A percentile compares a stretch with the other conserved stretches of the same genome.
These are phyloP conservation scores for Euphysa ruthae DNA, from an alignment of 30 jellyfish, hydroid and myxozoan genomes.

Conservation along the genomic window DNA sequence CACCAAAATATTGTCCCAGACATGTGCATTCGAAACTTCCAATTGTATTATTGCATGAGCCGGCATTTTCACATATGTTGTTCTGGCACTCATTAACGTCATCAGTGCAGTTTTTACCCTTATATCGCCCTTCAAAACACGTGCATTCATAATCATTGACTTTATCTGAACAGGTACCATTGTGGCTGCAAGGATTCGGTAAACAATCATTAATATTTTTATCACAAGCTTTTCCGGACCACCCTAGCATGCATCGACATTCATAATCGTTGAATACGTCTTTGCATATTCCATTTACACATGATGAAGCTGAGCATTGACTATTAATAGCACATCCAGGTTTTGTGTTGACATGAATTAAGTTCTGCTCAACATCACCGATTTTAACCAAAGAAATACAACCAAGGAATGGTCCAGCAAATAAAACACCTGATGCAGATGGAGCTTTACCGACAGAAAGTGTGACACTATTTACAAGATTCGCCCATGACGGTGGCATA, in stretches of 20 bases:
- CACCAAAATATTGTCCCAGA: constrained; percentile 27
- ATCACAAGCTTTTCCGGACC: constrained; percentile 55
- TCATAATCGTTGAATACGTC: constrained; percentile 48
- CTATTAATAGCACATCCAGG: too few relatives aligned
- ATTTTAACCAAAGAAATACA: too few relatives aligned
- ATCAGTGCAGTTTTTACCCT: constrained; percentile 52
- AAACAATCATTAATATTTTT: constrained; percentile 49
- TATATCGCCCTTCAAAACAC: constrained; percentile 52
- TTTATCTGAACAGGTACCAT: constrained; percentile 53
- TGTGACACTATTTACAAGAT: too few relatives aligned
- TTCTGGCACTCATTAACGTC: constrained; percentile 54
- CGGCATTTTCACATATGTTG: neutral
- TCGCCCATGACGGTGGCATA: too few relatives aligned
- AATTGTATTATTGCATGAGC: neutral
- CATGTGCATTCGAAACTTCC: constrained; percentile 31
- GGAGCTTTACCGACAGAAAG: too few relatives aligned
- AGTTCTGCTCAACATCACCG: too few relatives aligned
- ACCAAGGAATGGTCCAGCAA: too few relatives aligned
- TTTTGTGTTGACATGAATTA: too few relatives aligned
- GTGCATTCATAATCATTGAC: constrained; percentile 41
- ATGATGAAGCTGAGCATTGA: constrained; percentile 56
- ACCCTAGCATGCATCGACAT: constrained; percentile 53
- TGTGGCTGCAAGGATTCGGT: constrained; percentile 49
- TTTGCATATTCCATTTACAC: constrained; percentile 62
- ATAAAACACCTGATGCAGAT: too few relatives aligned